Conservation (phyloP, 2,113 vertebrate genomes). For the Salvator merianae region DNA sequence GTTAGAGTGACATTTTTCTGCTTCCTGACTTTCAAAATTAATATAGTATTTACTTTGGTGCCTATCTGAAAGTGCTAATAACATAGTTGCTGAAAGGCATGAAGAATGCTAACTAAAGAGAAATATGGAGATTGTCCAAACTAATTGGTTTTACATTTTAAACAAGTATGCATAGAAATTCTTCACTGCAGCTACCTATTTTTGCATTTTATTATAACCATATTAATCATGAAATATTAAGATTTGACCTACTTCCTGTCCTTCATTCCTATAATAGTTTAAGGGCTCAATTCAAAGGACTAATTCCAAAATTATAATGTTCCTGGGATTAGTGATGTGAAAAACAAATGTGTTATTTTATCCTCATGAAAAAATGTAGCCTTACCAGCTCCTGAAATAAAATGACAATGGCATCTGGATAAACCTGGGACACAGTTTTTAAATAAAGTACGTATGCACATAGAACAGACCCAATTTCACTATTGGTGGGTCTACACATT, state of each 20-base stretch:
- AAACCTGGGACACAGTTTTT: neutral
- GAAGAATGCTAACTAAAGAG: slow-evolving; percentile 23
- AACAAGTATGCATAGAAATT: slow-evolving; percentile 5
- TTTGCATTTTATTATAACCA: slow-evolving; percentile 11
- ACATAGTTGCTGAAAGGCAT: slow-evolving; percentile 28
- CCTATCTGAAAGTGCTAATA: slow-evolving; percentile 18
- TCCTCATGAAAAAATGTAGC: neutral
- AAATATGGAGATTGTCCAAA: slow-evolving; percentile 17
- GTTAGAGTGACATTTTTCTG: slow-evolving; percentile 23
- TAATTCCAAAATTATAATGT: neutral
- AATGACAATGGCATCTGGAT: neutral
- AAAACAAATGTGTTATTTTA: neutral
- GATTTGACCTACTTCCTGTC: slow-evolving; percentile 11
- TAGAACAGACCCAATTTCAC: too few species aligned
- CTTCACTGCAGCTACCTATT: slow-evolving; percentile 2
- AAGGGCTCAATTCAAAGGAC: neutral
- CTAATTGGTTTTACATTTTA: slow-evolving; percentile 38
- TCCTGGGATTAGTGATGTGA: neutral
- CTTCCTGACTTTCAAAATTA: slow-evolving; percentile 18
- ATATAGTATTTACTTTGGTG: slow-evolving; percentile 20
- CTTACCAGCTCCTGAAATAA: neutral
- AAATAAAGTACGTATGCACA: too few species aligned
- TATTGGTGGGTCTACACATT: too few species aligned
- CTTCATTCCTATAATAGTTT: slow-evolving; percentile 7
- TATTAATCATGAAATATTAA: slow-evolving; percentile 9